Percentiles rank a stretch among this genome's conserved stretches.
These are phyloP conservation scores for Zeus faber DNA, from an alignment of 2,113 vertebrate genomes.

Conservation along the genomic window DNA sequence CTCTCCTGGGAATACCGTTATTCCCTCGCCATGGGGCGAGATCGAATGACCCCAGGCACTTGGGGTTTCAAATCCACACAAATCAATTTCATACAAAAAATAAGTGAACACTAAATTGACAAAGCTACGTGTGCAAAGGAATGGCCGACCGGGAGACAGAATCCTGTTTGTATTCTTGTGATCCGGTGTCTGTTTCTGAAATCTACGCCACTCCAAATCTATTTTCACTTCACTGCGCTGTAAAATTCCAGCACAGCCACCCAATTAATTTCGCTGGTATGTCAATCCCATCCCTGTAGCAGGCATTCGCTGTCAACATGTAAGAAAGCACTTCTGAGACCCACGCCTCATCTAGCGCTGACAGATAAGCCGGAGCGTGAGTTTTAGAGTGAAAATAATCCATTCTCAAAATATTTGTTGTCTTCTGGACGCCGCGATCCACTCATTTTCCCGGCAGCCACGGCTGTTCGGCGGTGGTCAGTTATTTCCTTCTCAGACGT, in stretches of 20 bases:
- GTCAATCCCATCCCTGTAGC: slow-evolving; percentile 15
- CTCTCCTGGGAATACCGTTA: background rate
- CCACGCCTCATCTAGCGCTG: slow-evolving; percentile 4
- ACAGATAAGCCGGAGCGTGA: slow-evolving; percentile 16
- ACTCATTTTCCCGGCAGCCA: background rate
- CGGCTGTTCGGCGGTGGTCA: background rate
- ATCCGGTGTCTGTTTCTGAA: slow-evolving; percentile 11
- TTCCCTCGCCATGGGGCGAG: background rate
- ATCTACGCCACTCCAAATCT: slow-evolving; percentile 8
- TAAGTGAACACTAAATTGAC: background rate
- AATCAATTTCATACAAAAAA: background rate
- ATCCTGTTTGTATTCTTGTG: slow-evolving; percentile 18
- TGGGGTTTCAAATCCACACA: background rate
- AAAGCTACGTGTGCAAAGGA: background rate
- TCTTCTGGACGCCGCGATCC: slow-evolving; percentile 6
- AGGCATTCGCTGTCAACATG: slow-evolving; percentile 23
- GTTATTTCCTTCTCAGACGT: slow-evolving; percentile 17
- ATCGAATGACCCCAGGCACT: background rate
- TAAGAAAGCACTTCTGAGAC: slow-evolving; percentile 9
- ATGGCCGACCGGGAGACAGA: slow-evolving; percentile 7
- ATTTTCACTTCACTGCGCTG: slow-evolving; percentile 21
- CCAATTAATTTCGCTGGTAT: slow-evolving; percentile 35
- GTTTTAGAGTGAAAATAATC: slow-evolving; percentile 22
- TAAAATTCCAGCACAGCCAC: slow-evolving; percentile 29
- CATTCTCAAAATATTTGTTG: slow-evolving; percentile 23